Base-by-base conservation (phyloP, 2,888 invertebrate species). In the Cheiracanthium punctorium region DNA sequence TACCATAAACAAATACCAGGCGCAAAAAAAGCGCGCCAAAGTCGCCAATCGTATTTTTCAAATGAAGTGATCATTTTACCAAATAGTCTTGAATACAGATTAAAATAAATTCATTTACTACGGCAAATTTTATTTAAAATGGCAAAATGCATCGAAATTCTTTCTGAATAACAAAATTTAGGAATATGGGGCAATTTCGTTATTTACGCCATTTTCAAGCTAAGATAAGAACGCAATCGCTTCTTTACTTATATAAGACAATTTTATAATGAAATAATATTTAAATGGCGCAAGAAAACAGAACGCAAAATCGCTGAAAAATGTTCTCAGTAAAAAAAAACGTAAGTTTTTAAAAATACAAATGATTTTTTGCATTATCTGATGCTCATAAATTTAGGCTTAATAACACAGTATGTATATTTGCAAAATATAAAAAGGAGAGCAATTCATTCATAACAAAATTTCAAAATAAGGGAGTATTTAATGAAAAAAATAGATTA, bases 311-410 rank as follows among this genome's bases (percentile, higher is more conserved):
- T 52, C 7, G n/a, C 4, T n/a, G 17, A 33, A 8, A 69, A 32
- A 32, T 33, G 8, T 69, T 69, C n/a, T 48, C n/a, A n/a, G n/a
- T 48, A 48, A 48, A 48, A 10, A 12, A 12, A 12, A 17, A 48
- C n/a, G 17, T 2, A 2, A 48, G 2, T 48, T 17, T 17, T 17
- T 17, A 12, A 48, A 48, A 48, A 48, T 48, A 48, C 2, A 12
- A 48, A 48, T 10, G 14, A 7, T 71, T 71, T 41, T 12, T 17
- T 43, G 71, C 71, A 20, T 43, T 43, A 71, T 43, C 71, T 28
- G 33, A 29, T 24, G 12, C 28, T 37, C 43, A 71, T 43, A 71
- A 67, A 71, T 71, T 71, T 71, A 71, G 71, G 71, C 71, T 43
- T 71, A 71, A 43, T 43, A 28, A 71, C 43, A 37, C 37, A 43